A percentile compares a stretch with the other conserved stretches of the same genome.
These are phyloP conservation scores for Enteromius thamalakanensis DNA, from an alignment of 2,797 vertebrate genomes.

Conservation along the genomic window DNA sequence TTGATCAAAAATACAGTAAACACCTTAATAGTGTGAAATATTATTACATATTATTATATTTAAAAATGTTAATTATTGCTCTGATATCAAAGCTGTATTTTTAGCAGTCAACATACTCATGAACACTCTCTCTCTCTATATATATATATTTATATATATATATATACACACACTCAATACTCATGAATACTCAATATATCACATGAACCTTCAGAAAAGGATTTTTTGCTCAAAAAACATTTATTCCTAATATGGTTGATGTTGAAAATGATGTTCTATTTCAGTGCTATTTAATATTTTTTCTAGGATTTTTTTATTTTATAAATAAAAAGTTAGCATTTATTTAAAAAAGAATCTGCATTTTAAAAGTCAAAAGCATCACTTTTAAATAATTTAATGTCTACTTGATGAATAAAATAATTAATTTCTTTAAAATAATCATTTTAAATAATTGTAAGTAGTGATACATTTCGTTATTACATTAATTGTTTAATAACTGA, in stretches of 20 bases:
- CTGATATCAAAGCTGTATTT: background rate
- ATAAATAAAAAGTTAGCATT: background rate
- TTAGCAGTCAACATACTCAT: too few species aligned
- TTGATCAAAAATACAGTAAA: background rate
- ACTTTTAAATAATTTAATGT: background rate
- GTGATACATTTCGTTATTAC: background rate
- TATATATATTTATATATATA: too few species aligned
- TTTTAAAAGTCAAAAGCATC: background rate
- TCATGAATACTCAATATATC: background rate
- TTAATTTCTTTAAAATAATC: background rate
- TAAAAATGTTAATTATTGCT: background rate
- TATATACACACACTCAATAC: too few species aligned
- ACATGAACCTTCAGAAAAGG: background rate
- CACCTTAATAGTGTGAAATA: background rate
- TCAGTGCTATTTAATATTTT: background rate
- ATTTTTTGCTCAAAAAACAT: background rate
- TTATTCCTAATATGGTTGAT: background rate
- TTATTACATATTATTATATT: background rate
- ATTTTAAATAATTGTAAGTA: background rate
- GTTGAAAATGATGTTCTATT: background rate
- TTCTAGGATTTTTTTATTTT: background rate
- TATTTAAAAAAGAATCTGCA: background rate
- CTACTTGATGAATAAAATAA: background rate
- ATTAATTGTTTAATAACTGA: background rate
- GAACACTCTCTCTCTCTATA: too few species aligned